phyloP scores from a whole-genome alignment of 1,140 invertebrate genomes.

The Drosophila triauraria region DNA sequence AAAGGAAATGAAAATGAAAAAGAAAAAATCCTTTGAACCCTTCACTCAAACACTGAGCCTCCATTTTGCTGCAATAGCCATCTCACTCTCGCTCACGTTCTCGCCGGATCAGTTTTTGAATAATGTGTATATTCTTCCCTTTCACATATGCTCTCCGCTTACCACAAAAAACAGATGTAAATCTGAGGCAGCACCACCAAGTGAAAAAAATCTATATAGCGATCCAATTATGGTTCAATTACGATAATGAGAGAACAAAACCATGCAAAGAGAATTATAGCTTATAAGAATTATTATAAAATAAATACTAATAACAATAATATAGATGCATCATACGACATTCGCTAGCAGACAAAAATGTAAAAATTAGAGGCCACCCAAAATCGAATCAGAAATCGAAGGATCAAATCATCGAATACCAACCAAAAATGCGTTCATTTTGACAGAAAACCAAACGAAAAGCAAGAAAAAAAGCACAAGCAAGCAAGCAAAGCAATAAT shows the following conservation, averaged over 20 bases:
- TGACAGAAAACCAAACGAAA: constrained; percentile 58
- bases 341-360: constrained; percentile 76
- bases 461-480: constrained; percentile 27
- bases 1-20: constrained; percentile 10
- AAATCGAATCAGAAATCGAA: constrained; percentile 48
- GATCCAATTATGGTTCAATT: constrained; percentile 72
- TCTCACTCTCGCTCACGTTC: constrained; percentile 14
- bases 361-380: constrained; percentile 66
- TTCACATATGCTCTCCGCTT: constrained; percentile 70
- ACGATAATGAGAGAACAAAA: constrained; percentile 77
- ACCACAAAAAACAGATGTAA: constrained; percentile 64
- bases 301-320: constrained; percentile 77
- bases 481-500: constrained; percentile 10
- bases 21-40: not conserved
- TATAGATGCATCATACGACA: constrained; percentile 82
- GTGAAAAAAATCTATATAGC: constrained; percentile 60
- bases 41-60: constrained; percentile 56
- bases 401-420: constrained; percentile 62
- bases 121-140: constrained; percentile 74
- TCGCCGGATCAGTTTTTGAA: constrained; percentile 31
- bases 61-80: constrained; percentile 55
- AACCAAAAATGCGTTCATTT: constrained; percentile 82
- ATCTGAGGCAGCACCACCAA: constrained; percentile 53
- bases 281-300: constrained; percentile 84
- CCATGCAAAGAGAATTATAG: constrained; percentile 85